Percentiles rank a stretch among this genome's conserved stretches.
Evolutionary conservation across 2,888 invertebrate genomes (phyloP).

Genomic region (Strigamia transsilvanica): DNA sequence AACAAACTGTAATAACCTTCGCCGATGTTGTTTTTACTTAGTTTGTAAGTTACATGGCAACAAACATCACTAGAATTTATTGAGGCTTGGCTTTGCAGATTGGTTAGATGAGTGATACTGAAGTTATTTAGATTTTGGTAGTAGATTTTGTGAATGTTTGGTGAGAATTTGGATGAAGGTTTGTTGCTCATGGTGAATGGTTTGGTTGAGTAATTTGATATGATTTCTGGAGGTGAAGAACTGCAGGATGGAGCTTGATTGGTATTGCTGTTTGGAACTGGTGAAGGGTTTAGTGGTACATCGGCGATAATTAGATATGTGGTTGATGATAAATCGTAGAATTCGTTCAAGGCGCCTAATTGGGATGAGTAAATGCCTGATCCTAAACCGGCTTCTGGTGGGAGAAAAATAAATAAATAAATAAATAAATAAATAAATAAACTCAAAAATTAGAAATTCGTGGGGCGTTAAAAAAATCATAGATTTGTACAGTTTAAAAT

Average conservation of each 20-base stretch:
- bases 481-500: no score
- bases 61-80: conserved; percentile 58
- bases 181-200: not conserved
- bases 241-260: no score
- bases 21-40: not conserved
- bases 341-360: conserved; percentile 64
- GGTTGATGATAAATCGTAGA: conserved; percentile 59
- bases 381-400: conserved; percentile 68
- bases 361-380: conserved; percentile 76
- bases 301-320: conserved; percentile 59
- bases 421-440: no score
- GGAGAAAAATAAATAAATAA: not conserved
- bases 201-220: not conserved
- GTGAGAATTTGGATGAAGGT: not conserved
- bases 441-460: no score
- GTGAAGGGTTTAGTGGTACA: conserved; percentile 55
- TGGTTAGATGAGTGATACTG: conserved; percentile 50
- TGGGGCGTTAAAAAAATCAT: no score
- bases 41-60: conserved; percentile 58
- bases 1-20: conserved; percentile 24
- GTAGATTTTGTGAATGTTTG: conserved; percentile 1
- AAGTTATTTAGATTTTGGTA: conserved; percentile 7
- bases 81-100: not conserved
- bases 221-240: not conserved
- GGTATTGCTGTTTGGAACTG: not conserved